Evolutionary conservation across 2,888 invertebrate genomes (phyloP).

Genomic region (Melitaea athalia): DNA sequence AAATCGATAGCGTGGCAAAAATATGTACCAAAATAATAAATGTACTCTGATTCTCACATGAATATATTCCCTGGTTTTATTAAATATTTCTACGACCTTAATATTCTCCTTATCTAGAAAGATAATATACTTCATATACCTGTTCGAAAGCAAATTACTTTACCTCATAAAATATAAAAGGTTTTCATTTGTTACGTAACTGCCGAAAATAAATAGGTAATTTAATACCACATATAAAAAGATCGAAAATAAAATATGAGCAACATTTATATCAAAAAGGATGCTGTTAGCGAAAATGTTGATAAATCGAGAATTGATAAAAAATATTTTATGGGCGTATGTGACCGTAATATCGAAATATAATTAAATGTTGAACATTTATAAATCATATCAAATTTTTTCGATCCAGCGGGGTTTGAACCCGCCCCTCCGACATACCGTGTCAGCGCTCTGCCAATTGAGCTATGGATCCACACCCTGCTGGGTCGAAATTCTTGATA

Average conservation of each 20-base stretch:
- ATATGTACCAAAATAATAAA: background rate
- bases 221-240: background rate
- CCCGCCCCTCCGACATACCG: too few relatives aligned
- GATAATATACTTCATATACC: constrained; percentile 14
- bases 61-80: background rate
- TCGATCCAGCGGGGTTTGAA: too few relatives aligned
- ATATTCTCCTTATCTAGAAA: background rate
- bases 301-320: background rate
- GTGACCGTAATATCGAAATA: too few relatives aligned
- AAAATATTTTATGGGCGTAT: background rate
- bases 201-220: constrained; percentile 10
- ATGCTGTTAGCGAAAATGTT: constrained; percentile 19
- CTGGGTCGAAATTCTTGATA: too few relatives aligned
- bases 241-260: background rate
- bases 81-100: background rate
- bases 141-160: constrained; percentile 34
- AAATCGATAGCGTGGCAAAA: background rate
- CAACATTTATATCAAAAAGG: constrained; percentile 19
- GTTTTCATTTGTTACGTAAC: constrained; percentile 13
- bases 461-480: too few relatives aligned
- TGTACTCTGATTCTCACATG: background rate
- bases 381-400: too few relatives aligned
- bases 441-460: too few relatives aligned
- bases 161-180: constrained; percentile 27
- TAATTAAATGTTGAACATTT: background rate